Evolutionary conservation across 2,888 invertebrate genomes (phyloP), one percentile per base, ranked within the genome.

Genomic region (Chloroclysta siterata): DNA sequence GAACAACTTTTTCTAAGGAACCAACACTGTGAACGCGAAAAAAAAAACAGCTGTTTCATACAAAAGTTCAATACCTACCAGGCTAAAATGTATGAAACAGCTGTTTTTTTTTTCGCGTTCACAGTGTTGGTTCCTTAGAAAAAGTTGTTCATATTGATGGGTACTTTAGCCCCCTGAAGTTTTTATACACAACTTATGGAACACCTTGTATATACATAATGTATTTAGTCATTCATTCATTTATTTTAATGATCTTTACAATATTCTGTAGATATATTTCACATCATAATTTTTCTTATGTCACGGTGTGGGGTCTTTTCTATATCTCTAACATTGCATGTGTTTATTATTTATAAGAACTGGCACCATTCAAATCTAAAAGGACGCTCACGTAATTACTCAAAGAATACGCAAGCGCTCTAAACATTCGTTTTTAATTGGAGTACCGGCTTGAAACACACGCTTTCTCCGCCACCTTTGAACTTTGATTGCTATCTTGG

Each of bases 371-470:
- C 78, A 82, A 80, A 81, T 70, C 69, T 68, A 81, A 86, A 83
- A 83, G 78, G 77, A 76, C 74, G 73, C 71, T 53, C 57, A 74
- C 74, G 80, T 84, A 84, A 84, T 88, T 85, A 85, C 83, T 85
- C 78, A 79, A 85, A 86, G 84, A 82, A 79, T 77, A 77, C 72
- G 75, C 75, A 72, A 70, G 74, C 74, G 72, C 77, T 80, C 82
- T 83, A 85, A 88, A 87, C 84, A 83, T 86, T 85, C 81, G 72
- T 77, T 85, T 87, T 91, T 90, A 92, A 92, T 92, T 92, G 89
- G 89, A 90, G 89, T 79, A 86, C 78, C 74, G 72, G 78, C 84
- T 88, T 85, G 83, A 65, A 64, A 87, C 83, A 87, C 79, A 85
- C 83, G 80, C 75, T 80, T 80, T 84, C 80, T 76, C 76, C 15